Conservation (phyloP, 1,140 invertebrate species). For the Cydia splendana region DNA sequence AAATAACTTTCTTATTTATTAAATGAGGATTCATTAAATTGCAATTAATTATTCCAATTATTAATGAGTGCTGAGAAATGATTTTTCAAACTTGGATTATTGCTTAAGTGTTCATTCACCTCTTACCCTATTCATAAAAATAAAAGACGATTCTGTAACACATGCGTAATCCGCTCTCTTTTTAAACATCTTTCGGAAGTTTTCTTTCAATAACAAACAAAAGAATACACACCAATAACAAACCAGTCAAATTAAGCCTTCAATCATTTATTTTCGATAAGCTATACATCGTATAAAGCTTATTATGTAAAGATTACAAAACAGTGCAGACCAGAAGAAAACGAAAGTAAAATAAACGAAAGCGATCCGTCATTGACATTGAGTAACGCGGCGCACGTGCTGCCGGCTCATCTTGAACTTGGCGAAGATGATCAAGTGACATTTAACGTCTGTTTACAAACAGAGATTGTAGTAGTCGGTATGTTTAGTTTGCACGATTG, state of each 20-base stretch:
- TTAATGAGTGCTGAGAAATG: too few relatives aligned
- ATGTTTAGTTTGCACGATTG: background rate
- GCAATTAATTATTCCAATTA: too few relatives aligned
- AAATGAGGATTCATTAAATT: too few relatives aligned
- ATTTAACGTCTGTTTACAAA: conserved; percentile 57
- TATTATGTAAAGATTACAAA: conserved; percentile 19
- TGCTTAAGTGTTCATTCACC: too few relatives aligned
- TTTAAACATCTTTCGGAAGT: background rate
- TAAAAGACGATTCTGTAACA: background rate
- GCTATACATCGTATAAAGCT: background rate
- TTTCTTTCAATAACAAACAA: background rate
- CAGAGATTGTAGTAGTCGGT: conserved; percentile 20
- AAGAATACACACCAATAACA: background rate
- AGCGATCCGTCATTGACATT: conserved; percentile 68
- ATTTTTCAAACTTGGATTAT: too few relatives aligned
- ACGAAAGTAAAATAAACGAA: conserved; percentile 51
- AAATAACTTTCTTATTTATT: too few relatives aligned
- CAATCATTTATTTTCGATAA: conserved; percentile 4
- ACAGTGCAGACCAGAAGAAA: conserved; percentile 30
- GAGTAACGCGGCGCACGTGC: conserved; percentile 47
- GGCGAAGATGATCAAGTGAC: conserved; percentile 49
- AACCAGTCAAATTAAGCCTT: conserved; percentile 10
- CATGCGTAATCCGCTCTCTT: background rate
- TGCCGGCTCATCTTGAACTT: conserved; percentile 68
- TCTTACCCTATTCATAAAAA: too few relatives aligned